Evolutionary conservation across 1,140 invertebrate genomes (phyloP).

Genomic region (Choristoneura fumiferana): DNA sequence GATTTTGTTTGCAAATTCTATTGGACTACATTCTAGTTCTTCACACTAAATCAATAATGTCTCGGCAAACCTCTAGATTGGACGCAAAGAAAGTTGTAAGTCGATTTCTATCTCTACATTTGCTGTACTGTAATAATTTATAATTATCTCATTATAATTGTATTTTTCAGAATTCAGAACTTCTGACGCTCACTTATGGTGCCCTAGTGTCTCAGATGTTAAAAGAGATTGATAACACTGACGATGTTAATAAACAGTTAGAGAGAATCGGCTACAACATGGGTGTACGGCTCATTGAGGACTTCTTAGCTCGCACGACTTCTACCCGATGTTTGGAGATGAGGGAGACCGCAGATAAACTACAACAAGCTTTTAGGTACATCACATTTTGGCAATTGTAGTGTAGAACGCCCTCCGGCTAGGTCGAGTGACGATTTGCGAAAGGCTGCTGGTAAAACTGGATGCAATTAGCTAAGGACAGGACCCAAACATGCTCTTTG

Average conservation of each 20-base stretch:
- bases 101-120: constrained; percentile 20
- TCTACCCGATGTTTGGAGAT: constrained; percentile 96
- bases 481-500: no score
- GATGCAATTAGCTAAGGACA: no score
- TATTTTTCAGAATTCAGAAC: constrained; percentile 93
- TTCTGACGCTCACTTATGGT: constrained; percentile 98
- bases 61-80: constrained; percentile 68
- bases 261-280: constrained; percentile 99
- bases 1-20: not conserved
- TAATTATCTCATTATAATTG: not conserved
- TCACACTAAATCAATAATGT: constrained; percentile 49
- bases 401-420: no score
- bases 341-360: constrained; percentile 97
- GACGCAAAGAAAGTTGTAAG: constrained; percentile 77
- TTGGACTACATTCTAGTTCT: not conserved
- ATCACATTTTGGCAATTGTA: no score
- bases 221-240: constrained; percentile 98
- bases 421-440: no score
- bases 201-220: constrained; percentile 97
- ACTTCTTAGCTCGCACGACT: constrained; percentile 96
- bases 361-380: constrained; percentile 85
- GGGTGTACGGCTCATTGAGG: constrained; percentile 97
- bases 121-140: constrained; percentile 1
- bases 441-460: no score
- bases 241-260: constrained; percentile 97